Percentiles rank a stretch among this genome's conserved stretches.
Conservation (phyloP, 2,888 invertebrate species). For the Mesochorus sp. region DNA sequence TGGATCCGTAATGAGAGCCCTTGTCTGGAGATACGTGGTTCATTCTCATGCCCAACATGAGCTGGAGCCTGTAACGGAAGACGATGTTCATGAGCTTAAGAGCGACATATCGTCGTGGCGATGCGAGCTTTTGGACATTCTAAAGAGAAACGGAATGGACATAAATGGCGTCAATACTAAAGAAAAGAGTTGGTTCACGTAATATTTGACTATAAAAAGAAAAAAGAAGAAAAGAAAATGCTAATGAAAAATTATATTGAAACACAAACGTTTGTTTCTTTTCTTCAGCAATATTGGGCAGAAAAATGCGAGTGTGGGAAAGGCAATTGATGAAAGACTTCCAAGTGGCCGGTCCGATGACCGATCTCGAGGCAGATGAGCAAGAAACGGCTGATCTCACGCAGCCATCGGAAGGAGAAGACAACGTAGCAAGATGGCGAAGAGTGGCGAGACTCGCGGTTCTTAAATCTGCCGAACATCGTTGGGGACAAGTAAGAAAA, state of each 20-base stretch:
- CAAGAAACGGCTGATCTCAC: slow-evolving; percentile 78
- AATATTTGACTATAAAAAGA: too few species aligned
- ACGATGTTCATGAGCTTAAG: slow-evolving; percentile 96
- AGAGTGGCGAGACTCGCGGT: slow-evolving; percentile 90
- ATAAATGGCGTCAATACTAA: slow-evolving; percentile 88
- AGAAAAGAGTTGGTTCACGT: slow-evolving; percentile 88
- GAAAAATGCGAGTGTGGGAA: slow-evolving; percentile 92
- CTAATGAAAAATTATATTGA: too few species aligned
- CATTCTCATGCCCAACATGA: slow-evolving; percentile 93
- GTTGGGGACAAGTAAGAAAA: slow-evolving; percentile 88
- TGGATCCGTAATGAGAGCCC: slow-evolving; percentile 92
- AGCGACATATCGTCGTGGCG: slow-evolving; percentile 96
- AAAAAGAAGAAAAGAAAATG: too few species aligned
- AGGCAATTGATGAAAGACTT: slow-evolving; percentile 94
- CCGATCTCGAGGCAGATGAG: slow-evolving; percentile 69
- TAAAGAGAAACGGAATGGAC: slow-evolving; percentile 94
- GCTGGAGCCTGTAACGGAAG: slow-evolving; percentile 94
- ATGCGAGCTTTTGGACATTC: slow-evolving; percentile 95
- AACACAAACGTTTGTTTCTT: too few species aligned
- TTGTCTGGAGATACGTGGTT: slow-evolving; percentile 96
- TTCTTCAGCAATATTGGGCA: slow-evolving; percentile 88
- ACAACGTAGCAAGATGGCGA: slow-evolving; percentile 83
- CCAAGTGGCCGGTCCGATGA: slow-evolving; percentile 89
- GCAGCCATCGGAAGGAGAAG: slow-evolving; percentile 74
- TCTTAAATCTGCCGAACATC: slow-evolving; percentile 87